These are phyloP conservation scores for Hemistola chrysoprasaria DNA, from an alignment of 2,888 invertebrate species.

Conservation along the genomic window DNA sequence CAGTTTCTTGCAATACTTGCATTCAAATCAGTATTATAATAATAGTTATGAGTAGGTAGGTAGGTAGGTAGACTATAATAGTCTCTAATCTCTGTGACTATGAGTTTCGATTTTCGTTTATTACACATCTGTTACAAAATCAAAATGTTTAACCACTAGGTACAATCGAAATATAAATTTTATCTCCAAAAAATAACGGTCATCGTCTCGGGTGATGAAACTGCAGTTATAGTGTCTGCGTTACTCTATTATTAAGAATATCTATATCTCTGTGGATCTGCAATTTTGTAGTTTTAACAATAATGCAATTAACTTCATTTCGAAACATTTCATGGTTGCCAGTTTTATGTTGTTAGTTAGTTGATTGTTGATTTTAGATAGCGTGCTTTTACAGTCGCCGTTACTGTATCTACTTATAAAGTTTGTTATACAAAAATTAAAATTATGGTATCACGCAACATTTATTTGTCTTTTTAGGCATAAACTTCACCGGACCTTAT, in stretches of 20 bases:
- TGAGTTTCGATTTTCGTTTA: conserved; percentile 7
- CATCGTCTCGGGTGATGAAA: conserved; percentile 15
- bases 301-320: conserved; percentile 14
- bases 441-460: too few species aligned
- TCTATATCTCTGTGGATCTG: conserved; percentile 15
- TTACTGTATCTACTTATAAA: too few species aligned
- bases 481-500: too few species aligned
- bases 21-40: too few species aligned
- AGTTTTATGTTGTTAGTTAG: conserved; percentile 2
- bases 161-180: conserved; percentile 8
- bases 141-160: conserved; percentile 7
- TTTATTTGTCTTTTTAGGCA: too few species aligned
- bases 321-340: conserved; percentile 15
- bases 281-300: conserved; percentile 13
- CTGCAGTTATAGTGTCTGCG: conserved; percentile 17
- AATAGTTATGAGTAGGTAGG: too few species aligned
- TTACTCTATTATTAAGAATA: conserved; percentile 18
- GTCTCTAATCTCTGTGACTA: neutral
- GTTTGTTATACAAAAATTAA: too few species aligned
- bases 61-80: too few species aligned
- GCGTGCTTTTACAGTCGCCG: conserved; percentile 2
- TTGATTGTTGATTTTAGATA: conserved; percentile 5
- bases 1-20: too few species aligned
- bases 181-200: conserved; percentile 15
- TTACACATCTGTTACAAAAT: neutral